phyloP scores from a whole-genome alignment of 1,140 invertebrate species.

The Hyles euphorbiae region DNA sequence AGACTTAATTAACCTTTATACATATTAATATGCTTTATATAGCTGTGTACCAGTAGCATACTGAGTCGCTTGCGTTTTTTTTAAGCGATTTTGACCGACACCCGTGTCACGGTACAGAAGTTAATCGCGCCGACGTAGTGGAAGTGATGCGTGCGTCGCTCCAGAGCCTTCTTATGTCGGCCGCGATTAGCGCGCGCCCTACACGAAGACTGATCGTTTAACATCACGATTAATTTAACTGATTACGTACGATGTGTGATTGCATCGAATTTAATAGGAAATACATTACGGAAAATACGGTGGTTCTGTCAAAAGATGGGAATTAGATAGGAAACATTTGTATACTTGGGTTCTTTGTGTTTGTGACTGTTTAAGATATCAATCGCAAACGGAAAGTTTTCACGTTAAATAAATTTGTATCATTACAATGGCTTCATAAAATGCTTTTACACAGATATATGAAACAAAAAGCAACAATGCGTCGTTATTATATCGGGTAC shows the following conservation, averaged over 20 bases:
- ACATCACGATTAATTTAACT: slow-evolving; percentile 15
- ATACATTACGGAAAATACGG: not conserved
- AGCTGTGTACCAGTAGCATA: too few species aligned
- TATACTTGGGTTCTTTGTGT: not conserved
- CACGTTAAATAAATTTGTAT: too few species aligned
- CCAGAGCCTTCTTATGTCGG: slow-evolving; percentile 54
- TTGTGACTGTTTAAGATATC: too few species aligned
- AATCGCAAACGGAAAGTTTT: not conserved
- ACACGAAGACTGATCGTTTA: slow-evolving; percentile 19
- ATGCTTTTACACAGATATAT: slow-evolving; percentile 1
- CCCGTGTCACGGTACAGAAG: slow-evolving; percentile 45
- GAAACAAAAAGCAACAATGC: slow-evolving; percentile 35
- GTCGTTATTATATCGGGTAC: slow-evolving; percentile 32
- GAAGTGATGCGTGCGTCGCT: slow-evolving; percentile 59
- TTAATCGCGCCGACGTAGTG: slow-evolving; percentile 50
- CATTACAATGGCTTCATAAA: not conserved
- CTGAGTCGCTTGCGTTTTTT: too few species aligned
- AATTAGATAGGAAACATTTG: not conserved
- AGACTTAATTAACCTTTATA: too few species aligned
- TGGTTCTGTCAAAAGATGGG: not conserved
- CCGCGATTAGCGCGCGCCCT: slow-evolving; percentile 41
- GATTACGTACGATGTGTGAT: slow-evolving; percentile 14
- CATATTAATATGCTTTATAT: too few species aligned
- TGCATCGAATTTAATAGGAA: slow-evolving; percentile 15
- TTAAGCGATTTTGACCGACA: slow-evolving; percentile 21